Evolutionary conservation across 2,113 vertebrate species (phyloP).

Genomic region (Tricholaema leucomelas): DNA sequence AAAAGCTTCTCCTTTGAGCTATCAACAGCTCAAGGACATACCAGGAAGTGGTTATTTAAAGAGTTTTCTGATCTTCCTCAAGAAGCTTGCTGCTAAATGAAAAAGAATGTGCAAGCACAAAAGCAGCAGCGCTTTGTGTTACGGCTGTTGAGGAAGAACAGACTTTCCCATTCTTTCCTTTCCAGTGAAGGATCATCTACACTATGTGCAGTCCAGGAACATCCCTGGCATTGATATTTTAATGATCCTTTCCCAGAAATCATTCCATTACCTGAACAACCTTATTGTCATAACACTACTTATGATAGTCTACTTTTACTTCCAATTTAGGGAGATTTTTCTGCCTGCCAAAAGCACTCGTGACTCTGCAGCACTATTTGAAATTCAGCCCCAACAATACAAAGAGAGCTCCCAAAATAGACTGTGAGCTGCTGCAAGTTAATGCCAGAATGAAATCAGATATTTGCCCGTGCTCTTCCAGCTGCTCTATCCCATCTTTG

Average conservation of each 20-base stretch:
- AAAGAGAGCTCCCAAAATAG: conserved; percentile 17
- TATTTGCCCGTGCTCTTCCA: neutral
- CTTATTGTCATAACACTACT: neutral
- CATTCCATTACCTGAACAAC: neutral
- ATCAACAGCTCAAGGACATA: conserved; percentile 17
- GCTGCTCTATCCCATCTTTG: neutral
- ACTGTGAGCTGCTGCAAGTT: neutral
- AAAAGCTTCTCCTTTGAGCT: conserved; percentile 16
- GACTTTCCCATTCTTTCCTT: neutral
- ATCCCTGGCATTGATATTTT: neutral
- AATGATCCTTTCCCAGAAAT: neutral
- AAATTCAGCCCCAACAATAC: neutral
- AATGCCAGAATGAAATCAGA: conserved; percentile 16
- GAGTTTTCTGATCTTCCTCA: conserved; percentile 48
- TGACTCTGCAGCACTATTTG: neutral
- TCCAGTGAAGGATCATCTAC: neutral
- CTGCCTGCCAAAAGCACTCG: neutral
- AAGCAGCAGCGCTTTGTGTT: neutral
- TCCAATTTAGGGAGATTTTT: neutral
- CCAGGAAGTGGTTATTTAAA: conserved; percentile 53
- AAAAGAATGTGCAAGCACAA: conserved; percentile 46
- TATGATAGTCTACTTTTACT: neutral
- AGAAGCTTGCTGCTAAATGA: conserved; percentile 31
- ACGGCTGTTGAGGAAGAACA: neutral
- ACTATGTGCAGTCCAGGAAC: neutral